phyloP scores from a whole-genome alignment of 2,888 invertebrate species.

The Disparrhopalites patrizii region DNA sequence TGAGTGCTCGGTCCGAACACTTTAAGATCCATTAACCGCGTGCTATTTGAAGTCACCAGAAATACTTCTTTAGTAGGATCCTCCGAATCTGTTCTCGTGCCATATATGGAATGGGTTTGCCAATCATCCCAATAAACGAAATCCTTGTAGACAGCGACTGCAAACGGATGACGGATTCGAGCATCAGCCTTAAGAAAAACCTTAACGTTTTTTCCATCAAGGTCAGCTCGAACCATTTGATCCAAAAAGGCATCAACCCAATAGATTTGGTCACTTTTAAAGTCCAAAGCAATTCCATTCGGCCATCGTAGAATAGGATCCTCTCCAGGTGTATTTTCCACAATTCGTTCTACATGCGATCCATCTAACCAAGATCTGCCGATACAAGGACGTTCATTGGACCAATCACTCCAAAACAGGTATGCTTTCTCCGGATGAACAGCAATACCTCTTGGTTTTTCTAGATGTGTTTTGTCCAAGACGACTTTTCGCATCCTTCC shows the following conservation, averaged over 20 bases:
- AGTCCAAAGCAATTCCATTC: slow-evolving; percentile 80
- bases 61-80: slow-evolving; percentile 53
- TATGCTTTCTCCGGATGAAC: slow-evolving; percentile 74
- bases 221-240: slow-evolving; percentile 71
- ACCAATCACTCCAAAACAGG: slow-evolving; percentile 87
- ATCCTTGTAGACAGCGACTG: slow-evolving; percentile 78
- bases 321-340: slow-evolving; percentile 51
- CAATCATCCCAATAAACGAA: slow-evolving; percentile 88
- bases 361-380: slow-evolving; percentile 78
- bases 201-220: slow-evolving; percentile 65
- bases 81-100: slow-evolving; percentile 49
- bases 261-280: slow-evolving; percentile 73
- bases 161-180: slow-evolving; percentile 69
- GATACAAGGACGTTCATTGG: slow-evolving; percentile 69
- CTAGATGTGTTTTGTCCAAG: slow-evolving; percentile 62
- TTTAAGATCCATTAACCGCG: slow-evolving; percentile 77
- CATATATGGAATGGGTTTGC: slow-evolving; percentile 73
- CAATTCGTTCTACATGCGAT: slow-evolving; percentile 61
- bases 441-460: slow-evolving; percentile 74
- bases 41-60: slow-evolving; percentile 61
- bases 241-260: slow-evolving; percentile 83
- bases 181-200: slow-evolving; percentile 62
- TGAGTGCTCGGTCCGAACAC: slow-evolving; percentile 72
- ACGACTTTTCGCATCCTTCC: slow-evolving; percentile 76
- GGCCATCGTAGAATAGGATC: slow-evolving; percentile 72